phyloP scores from a whole-genome alignment of 23 tunicate species.

The Diplosoma virens region DNA sequence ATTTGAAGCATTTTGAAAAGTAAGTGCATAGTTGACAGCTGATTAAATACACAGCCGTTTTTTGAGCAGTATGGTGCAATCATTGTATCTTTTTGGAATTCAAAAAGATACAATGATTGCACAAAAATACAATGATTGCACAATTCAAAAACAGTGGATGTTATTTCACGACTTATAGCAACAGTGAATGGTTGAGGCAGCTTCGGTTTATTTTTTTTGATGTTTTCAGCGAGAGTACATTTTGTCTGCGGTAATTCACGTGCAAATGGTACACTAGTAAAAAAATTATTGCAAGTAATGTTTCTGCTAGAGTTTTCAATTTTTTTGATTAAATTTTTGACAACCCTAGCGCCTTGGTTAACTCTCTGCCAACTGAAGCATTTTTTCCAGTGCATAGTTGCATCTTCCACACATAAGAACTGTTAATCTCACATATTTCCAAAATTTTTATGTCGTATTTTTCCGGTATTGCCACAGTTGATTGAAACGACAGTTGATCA shows the following conservation, averaged over 20 bases:
- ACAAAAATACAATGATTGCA: too few species aligned
- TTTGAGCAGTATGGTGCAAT: constrained; percentile 16
- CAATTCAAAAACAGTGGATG: constrained; percentile 12
- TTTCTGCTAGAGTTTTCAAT: constrained; percentile 30
- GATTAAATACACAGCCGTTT: not conserved
- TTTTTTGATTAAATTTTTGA: constrained; percentile 18
- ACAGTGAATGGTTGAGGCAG: constrained; percentile 10
- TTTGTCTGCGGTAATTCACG: not conserved
- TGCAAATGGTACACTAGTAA: constrained; percentile 20
- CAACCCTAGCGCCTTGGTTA: constrained; percentile 32
- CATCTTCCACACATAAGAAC: constrained; percentile 32
- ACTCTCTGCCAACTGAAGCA: constrained; percentile 23
- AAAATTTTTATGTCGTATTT: constrained; percentile 36
- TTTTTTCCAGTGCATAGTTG: constrained; percentile 28
- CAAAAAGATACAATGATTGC: too few species aligned
- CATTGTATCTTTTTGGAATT: constrained; percentile 12
- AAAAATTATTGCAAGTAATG: constrained; percentile 21
- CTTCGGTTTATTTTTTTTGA: constrained; percentile 19
- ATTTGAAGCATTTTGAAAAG: not conserved
- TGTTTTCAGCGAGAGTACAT: not conserved
- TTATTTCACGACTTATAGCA: constrained; percentile 4
- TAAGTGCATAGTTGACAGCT: constrained; percentile 20
- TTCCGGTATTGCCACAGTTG: constrained; percentile 11
- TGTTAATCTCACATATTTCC: constrained; percentile 28
- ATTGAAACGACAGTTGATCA: too few species aligned